phyloP scores from a whole-genome alignment of 2,113 vertebrate genomes.

The Toxotes jaculatrix region DNA sequence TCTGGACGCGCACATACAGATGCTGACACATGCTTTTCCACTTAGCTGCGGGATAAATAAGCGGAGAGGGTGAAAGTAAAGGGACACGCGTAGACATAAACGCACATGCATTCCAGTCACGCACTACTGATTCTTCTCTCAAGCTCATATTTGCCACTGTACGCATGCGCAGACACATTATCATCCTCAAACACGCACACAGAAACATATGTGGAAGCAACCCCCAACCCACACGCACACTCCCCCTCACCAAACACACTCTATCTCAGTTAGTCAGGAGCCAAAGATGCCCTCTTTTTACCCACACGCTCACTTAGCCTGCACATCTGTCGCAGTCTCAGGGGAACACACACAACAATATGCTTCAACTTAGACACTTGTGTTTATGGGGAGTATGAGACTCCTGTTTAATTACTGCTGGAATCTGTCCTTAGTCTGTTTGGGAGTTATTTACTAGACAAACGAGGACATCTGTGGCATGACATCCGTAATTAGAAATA shows the following conservation, averaged over 20 bases:
- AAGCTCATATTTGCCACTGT: conserved; percentile 24
- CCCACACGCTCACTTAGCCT: conserved; percentile 51
- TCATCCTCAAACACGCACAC: conserved; percentile 34
- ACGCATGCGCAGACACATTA: conserved; percentile 41
- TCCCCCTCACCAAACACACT: conserved; percentile 25
- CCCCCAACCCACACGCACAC: background rate
- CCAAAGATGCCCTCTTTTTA: conserved; percentile 36
- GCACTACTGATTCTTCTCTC: conserved; percentile 13
- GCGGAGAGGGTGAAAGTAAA: conserved; percentile 4
- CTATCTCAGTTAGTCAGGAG: conserved; percentile 39
- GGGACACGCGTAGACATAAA: conserved; percentile 6
- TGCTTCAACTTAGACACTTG: conserved; percentile 61
- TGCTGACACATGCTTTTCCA: conserved; percentile 15
- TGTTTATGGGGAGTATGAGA: conserved; percentile 37
- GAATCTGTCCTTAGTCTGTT: conserved; percentile 57
- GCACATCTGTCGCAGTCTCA: conserved; percentile 74
- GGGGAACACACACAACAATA: conserved; percentile 59
- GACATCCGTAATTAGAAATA: conserved; percentile 40
- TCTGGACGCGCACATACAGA: conserved; percentile 48
- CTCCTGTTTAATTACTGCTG: conserved; percentile 66
- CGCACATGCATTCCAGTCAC: conserved; percentile 7
- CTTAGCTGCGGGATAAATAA: conserved; percentile 38
- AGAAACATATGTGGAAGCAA: conserved; percentile 14
- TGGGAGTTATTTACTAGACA: conserved; percentile 56
- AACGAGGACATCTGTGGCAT: conserved; percentile 57